Evolutionary conservation across 64 coral and sea anemone genomes (phyloP).

Genomic region (Montipora sp.): DNA sequence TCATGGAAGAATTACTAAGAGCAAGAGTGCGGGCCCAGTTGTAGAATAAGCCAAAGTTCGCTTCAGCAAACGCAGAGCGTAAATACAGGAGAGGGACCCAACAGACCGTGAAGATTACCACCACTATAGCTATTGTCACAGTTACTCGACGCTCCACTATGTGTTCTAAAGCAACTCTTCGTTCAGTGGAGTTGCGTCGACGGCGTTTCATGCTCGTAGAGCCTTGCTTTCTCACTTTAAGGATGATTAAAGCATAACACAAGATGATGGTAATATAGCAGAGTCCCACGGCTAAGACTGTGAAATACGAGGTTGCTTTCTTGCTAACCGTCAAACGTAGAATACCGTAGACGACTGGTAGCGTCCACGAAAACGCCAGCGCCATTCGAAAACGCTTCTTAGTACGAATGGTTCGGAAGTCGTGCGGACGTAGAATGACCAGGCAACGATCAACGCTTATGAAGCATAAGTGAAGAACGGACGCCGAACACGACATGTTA

Average conservation of each 20-base stretch:
- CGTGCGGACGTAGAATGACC: constrained; percentile 75
- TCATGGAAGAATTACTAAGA: constrained; percentile 76
- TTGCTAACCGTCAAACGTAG: constrained; percentile 72
- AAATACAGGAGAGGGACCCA: constrained; percentile 83
- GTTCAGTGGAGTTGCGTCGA: background rate
- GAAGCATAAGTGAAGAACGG: constrained; percentile 78
- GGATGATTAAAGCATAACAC: constrained; percentile 78
- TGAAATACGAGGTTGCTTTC: constrained; percentile 80
- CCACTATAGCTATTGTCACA: constrained; percentile 49
- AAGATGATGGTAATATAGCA: constrained; percentile 77
- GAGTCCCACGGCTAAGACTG: constrained; percentile 71
- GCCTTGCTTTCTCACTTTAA: constrained; percentile 72
- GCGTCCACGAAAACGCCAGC: constrained; percentile 52
- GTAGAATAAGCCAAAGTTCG: constrained; percentile 65
- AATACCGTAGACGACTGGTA: constrained; percentile 72
- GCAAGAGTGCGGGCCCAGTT: constrained; percentile 89
- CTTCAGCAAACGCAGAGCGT: constrained; percentile 63
- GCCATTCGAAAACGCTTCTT: constrained; percentile 61
- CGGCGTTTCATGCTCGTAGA: background rate
- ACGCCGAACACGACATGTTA: constrained; percentile 84
- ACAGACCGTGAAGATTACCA: constrained; percentile 74
- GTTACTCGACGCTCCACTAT: constrained; percentile 6
- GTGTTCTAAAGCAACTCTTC: background rate
- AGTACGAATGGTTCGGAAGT: constrained; percentile 34
- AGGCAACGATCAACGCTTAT: constrained; percentile 83